Conservation (phyloP, 2,797 vertebrate genomes). For the Sciurus carolinensis region DNA sequence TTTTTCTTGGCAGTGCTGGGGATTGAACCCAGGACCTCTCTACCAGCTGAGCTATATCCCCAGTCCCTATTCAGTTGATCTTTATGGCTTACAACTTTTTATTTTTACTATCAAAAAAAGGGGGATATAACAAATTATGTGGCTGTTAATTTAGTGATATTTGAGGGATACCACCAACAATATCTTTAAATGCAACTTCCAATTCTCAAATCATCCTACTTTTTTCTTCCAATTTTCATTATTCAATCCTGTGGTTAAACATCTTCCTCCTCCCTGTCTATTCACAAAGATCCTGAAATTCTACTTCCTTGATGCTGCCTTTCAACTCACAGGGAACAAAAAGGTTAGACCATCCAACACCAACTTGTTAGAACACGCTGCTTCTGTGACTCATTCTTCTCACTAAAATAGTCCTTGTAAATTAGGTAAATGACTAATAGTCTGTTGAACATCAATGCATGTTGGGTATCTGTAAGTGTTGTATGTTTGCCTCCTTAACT, state of each 20-base stretch:
- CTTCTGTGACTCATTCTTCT: slow-evolving; percentile 18
- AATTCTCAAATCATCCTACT: background rate
- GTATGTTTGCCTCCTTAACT: background rate
- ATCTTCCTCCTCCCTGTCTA: background rate
- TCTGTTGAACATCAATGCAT: background rate
- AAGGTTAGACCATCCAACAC: slow-evolving; percentile 4
- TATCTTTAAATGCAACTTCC: slow-evolving; percentile 27
- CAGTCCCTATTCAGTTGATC: background rate
- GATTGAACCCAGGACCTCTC: no score
- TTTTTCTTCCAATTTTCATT: background rate
- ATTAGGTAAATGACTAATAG: slow-evolving; percentile 1
- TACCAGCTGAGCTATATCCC: no score
- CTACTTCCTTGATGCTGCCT: background rate
- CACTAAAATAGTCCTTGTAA: slow-evolving; percentile 39
- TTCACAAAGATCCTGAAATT: background rate
- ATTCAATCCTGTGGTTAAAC: background rate
- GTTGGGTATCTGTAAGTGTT: background rate
- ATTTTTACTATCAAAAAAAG: slow-evolving; percentile 48
- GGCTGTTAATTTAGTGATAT: background rate
- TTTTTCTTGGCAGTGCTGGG: no score
- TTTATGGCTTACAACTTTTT: slow-evolving; percentile 41
- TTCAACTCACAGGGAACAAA: slow-evolving; percentile 3
- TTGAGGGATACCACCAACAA: background rate
- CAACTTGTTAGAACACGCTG: slow-evolving; percentile 1
- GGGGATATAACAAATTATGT: background rate